These are phyloP conservation scores for Drosophila nebulosa DNA, from an alignment of 1,140 invertebrate species.

Conservation along the genomic window DNA sequence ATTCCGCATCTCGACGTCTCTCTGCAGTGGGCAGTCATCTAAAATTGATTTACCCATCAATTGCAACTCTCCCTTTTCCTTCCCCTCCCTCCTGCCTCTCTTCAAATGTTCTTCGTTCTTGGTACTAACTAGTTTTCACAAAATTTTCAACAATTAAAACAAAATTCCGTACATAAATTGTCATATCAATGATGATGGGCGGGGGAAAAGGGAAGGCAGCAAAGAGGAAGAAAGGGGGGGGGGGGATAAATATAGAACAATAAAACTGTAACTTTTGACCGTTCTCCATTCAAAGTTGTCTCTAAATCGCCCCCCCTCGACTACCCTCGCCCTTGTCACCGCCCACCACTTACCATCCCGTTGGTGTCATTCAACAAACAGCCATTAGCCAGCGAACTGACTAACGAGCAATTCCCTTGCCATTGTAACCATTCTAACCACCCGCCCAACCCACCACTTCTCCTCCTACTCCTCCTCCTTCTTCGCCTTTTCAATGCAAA, in stretches of 20 bases:
- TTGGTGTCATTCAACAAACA: conserved; percentile 22
- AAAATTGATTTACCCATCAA: neutral
- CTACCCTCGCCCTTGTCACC: neutral
- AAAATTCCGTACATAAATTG: conserved; percentile 55
- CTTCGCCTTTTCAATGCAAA: conserved; percentile 55
- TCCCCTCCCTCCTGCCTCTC: neutral
- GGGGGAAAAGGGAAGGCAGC: conserved; percentile 38
- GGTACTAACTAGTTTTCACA: conserved; percentile 29
- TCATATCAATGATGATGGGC: conserved; percentile 25
- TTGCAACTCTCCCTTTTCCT: neutral
- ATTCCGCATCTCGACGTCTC: neutral
- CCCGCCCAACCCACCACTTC: neutral
- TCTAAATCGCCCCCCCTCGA: neutral
- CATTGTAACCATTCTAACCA: conserved; percentile 10
- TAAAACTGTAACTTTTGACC: neutral
- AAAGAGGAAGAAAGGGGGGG: conserved; percentile 22
- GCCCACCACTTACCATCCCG: neutral
- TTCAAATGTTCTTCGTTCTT: too few relatives aligned
- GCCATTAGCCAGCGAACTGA: conserved; percentile 49
- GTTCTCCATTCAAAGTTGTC: neutral
- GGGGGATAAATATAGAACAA: neutral
- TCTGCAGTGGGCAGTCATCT: neutral
- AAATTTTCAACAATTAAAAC: conserved; percentile 44
- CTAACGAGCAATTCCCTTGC: conserved; percentile 61
- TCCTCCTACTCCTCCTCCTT: neutral